phyloP scores from a whole-genome alignment of 2,797 vertebrate genomes.

The Thunnus albacares region DNA sequence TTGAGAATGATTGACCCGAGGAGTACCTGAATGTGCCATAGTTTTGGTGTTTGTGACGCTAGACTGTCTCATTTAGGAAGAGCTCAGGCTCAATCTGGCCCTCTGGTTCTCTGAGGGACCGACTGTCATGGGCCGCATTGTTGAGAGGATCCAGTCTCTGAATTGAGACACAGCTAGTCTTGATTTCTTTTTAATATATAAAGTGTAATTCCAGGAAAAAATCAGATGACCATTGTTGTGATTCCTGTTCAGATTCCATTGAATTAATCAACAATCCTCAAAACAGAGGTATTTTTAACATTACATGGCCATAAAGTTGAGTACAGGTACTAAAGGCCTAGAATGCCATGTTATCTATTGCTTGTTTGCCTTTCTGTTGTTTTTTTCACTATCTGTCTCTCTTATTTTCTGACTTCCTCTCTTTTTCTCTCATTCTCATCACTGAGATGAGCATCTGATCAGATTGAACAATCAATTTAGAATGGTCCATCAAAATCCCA shows the following conservation, averaged over 20 bases:
- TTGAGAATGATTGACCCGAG: not conserved
- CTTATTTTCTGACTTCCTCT: constrained; percentile 26
- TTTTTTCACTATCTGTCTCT: not conserved
- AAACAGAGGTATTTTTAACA: constrained; percentile 8
- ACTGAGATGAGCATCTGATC: constrained; percentile 50
- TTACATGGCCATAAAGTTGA: constrained; percentile 26
- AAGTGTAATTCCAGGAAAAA: not conserved
- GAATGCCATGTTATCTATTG: constrained; percentile 15
- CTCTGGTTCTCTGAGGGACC: not conserved
- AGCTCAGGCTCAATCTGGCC: not conserved
- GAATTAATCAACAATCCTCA: not conserved
- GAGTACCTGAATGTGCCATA: not conserved
- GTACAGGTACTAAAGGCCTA: not conserved
- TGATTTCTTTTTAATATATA: not conserved
- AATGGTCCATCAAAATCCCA: constrained; percentile 47
- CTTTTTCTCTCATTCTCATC: constrained; percentile 22
- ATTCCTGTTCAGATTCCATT: constrained; percentile 4
- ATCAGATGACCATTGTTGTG: not conserved
- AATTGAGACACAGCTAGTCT: constrained; percentile 3
- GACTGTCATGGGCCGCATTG: not conserved
- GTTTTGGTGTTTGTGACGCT: not conserved
- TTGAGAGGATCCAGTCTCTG: constrained; percentile 4
- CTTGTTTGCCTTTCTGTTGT: constrained; percentile 13
- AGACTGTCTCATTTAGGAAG: not conserved
- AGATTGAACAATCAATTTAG: constrained; percentile 58